phyloP scores from a whole-genome alignment of 2,113 vertebrate species.

The Galeopterus variegatus region DNA sequence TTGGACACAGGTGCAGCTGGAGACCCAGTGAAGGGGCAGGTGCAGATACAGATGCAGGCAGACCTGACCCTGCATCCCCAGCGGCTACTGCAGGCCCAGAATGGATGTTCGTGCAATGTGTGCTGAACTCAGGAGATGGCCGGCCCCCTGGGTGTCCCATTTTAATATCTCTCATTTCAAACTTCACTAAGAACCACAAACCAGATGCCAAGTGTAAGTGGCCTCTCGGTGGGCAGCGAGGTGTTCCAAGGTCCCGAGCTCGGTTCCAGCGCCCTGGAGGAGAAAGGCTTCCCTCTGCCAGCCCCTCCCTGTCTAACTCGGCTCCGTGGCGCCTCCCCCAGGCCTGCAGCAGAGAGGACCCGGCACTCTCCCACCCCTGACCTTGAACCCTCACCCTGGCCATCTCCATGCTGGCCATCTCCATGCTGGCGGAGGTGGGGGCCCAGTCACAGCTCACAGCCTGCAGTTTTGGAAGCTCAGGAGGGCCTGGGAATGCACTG shows the following conservation, averaged over 20 bases:
- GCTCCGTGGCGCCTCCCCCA: fast-evolving
- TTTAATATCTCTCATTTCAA: background rate
- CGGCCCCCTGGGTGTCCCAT: background rate
- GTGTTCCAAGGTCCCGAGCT: background rate
- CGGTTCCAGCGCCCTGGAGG: background rate
- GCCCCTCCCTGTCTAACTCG: fast-evolving
- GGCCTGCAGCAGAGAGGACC: background rate
- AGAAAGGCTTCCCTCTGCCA: background rate
- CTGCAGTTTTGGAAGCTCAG: no score
- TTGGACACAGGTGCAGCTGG: no score
- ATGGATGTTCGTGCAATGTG: fast-evolving
- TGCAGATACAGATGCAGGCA: fast-evolving
- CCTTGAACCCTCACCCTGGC: background rate
- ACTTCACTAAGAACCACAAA: fast-evolving
- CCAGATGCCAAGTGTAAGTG: background rate
- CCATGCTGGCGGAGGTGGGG: fast-evolving
- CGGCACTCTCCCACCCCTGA: fast-evolving
- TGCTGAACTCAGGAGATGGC: fast-evolving
- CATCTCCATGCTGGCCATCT: background rate
- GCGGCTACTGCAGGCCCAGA: no score
- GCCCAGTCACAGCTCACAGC: fast-evolving
- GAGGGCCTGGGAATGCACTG: fast-evolving
- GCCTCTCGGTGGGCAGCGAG: fast-evolving
- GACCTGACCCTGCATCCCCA: fast-evolving
- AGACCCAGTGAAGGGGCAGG: background rate